Percentiles rank a stretch among this genome's conserved stretches.
phyloP scores from a whole-genome alignment of 2,113 vertebrate species.

The Hippocampus zosterae region DNA sequence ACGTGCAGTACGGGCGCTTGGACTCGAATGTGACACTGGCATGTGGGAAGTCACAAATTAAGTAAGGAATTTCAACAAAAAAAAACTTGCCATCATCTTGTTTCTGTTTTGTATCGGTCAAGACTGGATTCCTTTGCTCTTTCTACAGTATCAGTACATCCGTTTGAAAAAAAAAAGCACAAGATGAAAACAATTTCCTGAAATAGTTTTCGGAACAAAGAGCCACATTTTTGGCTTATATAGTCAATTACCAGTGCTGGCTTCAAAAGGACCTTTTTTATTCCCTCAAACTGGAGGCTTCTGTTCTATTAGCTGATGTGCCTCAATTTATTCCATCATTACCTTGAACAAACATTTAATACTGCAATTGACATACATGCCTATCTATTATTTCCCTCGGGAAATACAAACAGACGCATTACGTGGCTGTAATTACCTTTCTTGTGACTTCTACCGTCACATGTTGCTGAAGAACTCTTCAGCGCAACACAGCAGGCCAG shows the following conservation, averaged over 20 bases:
- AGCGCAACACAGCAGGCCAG: background rate
- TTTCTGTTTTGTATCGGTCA: background rate
- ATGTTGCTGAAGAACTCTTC: too few relatives aligned
- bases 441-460: too few relatives aligned
- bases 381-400: too few relatives aligned
- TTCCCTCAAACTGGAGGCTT: too few relatives aligned
- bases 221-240: background rate
- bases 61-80: slow-evolving; percentile 39
- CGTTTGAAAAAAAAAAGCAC: too few relatives aligned
- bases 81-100: background rate
- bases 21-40: slow-evolving; percentile 59
- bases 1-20: slow-evolving; percentile 52
- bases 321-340: too few relatives aligned
- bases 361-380: too few relatives aligned
- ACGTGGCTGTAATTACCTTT: too few relatives aligned
- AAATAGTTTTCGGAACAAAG: background rate
- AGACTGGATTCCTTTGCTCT: background rate
- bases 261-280: background rate
- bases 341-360: too few relatives aligned
- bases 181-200: background rate
- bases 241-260: background rate
- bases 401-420: too few relatives aligned
- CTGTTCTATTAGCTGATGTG: background rate
- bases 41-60: slow-evolving; percentile 49
- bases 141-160: background rate